Evolutionary conservation across 2,797 vertebrate species (phyloP).

Genomic region (Dendrocincla fuliginosa): DNA sequence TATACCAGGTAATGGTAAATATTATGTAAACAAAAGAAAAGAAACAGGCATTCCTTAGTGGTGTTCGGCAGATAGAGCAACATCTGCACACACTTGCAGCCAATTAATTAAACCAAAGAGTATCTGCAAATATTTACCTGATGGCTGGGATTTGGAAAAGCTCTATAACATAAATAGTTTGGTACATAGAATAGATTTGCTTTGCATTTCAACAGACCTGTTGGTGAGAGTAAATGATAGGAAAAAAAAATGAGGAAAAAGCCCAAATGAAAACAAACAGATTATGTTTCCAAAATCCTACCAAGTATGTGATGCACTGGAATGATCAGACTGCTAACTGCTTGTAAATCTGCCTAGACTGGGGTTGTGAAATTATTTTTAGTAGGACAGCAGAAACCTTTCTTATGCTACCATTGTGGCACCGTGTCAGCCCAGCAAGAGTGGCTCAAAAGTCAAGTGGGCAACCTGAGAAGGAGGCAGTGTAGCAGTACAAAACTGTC

Average conservation of each 20-base stretch:
- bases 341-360: slow-evolving; percentile 53
- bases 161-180: background rate
- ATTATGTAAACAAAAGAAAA: slow-evolving; percentile 5
- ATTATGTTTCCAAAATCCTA: slow-evolving; percentile 34
- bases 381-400: background rate
- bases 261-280: slow-evolving; percentile 16
- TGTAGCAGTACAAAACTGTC: background rate
- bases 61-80: background rate
- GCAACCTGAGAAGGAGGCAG: slow-evolving; percentile 23
- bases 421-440: background rate
- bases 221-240: background rate
- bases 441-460: background rate
- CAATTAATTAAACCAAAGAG: slow-evolving; percentile 46
- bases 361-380: background rate
- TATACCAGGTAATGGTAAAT: slow-evolving; percentile 45
- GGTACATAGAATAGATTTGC: slow-evolving; percentile 6
- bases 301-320: background rate
- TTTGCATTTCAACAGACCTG: slow-evolving; percentile 8
- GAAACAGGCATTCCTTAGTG: slow-evolving; percentile 10
- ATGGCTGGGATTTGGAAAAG: slow-evolving; percentile 37
- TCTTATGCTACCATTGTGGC: slow-evolving; percentile 29
- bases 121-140: slow-evolving; percentile 14
- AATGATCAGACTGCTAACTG: slow-evolving; percentile 40
- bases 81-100: background rate
- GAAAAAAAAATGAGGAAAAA: background rate